Percentiles rank a stretch among this genome's conserved stretches.
Evolutionary conservation across 1,140 invertebrate species (phyloP).

Genomic region (Myzus persicae): DNA sequence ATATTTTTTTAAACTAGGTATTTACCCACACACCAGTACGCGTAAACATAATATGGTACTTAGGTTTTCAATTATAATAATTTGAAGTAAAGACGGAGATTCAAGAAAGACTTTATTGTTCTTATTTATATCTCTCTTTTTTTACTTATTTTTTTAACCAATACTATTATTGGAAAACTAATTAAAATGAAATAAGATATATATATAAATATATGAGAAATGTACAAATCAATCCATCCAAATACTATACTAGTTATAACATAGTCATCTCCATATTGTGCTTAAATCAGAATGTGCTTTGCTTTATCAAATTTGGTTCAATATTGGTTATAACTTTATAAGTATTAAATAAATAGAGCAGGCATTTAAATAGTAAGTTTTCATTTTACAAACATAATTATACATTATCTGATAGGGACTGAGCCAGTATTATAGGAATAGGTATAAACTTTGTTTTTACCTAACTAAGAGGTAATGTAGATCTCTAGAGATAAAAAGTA

Average conservation of each 20-base stretch:
- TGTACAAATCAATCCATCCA: not conserved
- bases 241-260: not conserved
- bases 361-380: not conserved
- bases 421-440: not conserved
- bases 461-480: not conserved
- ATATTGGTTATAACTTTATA: not conserved
- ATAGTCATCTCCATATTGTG: not conserved
- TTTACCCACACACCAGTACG: not conserved
- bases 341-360: not conserved
- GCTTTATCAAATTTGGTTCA: not conserved
- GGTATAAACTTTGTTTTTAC: not conserved
- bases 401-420: not conserved
- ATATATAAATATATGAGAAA: not conserved
- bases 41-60: not conserved
- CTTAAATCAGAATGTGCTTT: not conserved
- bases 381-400: not conserved
- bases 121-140: not conserved
- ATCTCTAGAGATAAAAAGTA: conserved; percentile 20
- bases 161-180: not conserved
- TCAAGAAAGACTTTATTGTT: not conserved
- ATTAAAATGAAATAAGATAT: not conserved
- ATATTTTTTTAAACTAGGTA: not conserved
- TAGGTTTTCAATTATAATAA: not conserved
- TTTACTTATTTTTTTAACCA: not conserved
- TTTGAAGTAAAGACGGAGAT: not conserved